Evolutionary conservation across 2,113 vertebrate species (phyloP).

Genomic region (Colinus virginianus): DNA sequence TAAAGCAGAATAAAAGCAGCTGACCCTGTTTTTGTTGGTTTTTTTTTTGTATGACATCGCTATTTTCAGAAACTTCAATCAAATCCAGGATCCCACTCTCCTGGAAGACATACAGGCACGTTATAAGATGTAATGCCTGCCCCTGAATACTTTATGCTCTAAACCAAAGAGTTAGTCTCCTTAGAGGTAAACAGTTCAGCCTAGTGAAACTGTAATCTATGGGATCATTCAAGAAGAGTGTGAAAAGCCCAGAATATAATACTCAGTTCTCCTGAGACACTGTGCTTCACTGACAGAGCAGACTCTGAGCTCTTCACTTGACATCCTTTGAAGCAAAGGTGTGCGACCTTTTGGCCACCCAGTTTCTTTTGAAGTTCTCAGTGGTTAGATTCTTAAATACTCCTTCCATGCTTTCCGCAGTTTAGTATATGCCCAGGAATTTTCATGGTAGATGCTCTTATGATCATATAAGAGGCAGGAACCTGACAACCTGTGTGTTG

Average conservation of each 20-base stretch:
- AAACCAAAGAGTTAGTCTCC: background rate
- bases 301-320: background rate
- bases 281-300: background rate
- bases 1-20: background rate
- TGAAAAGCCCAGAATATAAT: background rate
- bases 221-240: background rate
- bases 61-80: background rate
- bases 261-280: background rate
- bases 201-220: background rate
- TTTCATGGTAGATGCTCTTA: background rate
- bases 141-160: background rate
- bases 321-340: background rate
- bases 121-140: background rate
- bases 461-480: background rate
- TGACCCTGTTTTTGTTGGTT: background rate
- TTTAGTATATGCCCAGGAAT: background rate
- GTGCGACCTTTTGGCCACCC: background rate
- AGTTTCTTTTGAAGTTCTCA: background rate
- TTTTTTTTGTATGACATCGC: background rate
- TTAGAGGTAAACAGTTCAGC: background rate
- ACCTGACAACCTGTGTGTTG: background rate
- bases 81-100: background rate
- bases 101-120: background rate
- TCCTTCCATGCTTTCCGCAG: background rate
- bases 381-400: background rate